phyloP scores from a whole-genome alignment of 2,888 invertebrate species.

The Diplazon laetatorius region DNA sequence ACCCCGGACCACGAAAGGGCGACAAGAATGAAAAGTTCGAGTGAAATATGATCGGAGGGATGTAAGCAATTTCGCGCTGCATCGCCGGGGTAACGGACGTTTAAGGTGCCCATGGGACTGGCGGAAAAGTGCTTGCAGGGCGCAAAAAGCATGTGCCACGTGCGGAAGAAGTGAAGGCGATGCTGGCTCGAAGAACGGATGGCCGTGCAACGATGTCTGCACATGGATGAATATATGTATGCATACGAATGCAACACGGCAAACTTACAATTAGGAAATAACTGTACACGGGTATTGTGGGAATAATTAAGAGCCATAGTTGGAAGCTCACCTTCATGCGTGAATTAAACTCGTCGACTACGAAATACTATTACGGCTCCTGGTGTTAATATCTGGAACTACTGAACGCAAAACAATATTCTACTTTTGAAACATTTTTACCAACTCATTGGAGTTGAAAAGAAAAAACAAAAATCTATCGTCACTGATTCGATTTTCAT shows the following conservation, averaged over 20 bases:
- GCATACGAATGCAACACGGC: not conserved
- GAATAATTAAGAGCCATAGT: slow-evolving; percentile 43
- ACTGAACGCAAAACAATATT: not conserved
- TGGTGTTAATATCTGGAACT: not conserved
- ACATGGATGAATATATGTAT: not conserved
- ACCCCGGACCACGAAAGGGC: not conserved
- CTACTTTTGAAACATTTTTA: not conserved
- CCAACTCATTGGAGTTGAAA: not conserved
- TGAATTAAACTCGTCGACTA: slow-evolving; percentile 37
- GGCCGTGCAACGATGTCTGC: not conserved
- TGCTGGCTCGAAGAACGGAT: not conserved
- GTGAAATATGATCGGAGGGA: slow-evolving; percentile 1
- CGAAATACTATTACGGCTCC: slow-evolving; percentile 5
- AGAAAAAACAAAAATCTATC: not conserved
- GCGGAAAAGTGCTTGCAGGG: not conserved
- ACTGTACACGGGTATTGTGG: slow-evolving; percentile 28
- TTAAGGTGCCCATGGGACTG: slow-evolving; percentile 5
- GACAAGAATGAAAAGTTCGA: slow-evolving; percentile 6
- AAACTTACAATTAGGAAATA: slow-evolving; percentile 50
- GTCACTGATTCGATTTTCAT: no score
- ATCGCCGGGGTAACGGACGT: slow-evolving; percentile 10
- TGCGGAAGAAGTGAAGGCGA: not conserved
- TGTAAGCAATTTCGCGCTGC: slow-evolving; percentile 20
- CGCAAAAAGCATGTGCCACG: not conserved
- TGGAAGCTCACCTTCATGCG: slow-evolving; percentile 24